Evolutionary conservation across 2,888 invertebrate species (phyloP).

Genomic region (Lymantria monacha): DNA sequence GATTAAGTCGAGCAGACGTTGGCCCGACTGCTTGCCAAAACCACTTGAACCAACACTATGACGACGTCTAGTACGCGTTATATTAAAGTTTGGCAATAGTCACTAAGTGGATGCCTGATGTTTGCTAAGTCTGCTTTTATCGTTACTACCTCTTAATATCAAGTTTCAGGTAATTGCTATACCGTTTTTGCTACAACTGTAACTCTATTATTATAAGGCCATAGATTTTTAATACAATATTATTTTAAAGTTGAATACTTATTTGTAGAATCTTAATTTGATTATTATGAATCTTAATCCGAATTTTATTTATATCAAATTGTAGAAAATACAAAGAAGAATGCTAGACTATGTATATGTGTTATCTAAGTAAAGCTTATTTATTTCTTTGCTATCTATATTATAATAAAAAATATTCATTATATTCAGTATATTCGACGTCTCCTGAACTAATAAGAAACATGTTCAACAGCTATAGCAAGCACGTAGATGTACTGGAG

Average conservation of each 20-base stretch:
- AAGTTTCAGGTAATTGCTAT: constrained; percentile 39
- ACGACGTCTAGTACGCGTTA: constrained; percentile 50
- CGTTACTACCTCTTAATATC: constrained; percentile 34
- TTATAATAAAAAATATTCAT: too few species aligned
- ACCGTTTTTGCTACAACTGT: constrained; percentile 22
- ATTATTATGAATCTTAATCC: too few species aligned
- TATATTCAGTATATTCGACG: too few species aligned
- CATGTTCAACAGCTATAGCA: too few species aligned
- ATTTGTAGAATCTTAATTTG: too few species aligned
- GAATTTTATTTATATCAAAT: too few species aligned
- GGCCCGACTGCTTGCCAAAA: constrained; percentile 70
- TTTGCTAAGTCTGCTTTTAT: constrained; percentile 46
- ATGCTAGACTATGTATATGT: too few species aligned
- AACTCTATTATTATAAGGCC: constrained; percentile 12
- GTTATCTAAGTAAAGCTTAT: too few species aligned
- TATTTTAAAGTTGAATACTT: neutral
- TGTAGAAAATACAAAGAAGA: too few species aligned
- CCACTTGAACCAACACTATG: constrained; percentile 60
- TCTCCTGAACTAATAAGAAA: too few species aligned
- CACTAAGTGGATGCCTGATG: constrained; percentile 48
- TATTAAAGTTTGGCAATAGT: constrained; percentile 66
- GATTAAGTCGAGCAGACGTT: constrained; percentile 69
- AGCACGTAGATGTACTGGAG: too few species aligned
- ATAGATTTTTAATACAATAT: neutral
- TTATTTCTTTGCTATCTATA: too few species aligned